A percentile compares a stretch with the other conserved stretches of the same genome.
phyloP scores from a whole-genome alignment of 1,140 invertebrate species.

The Caenorhabditis briggsae region DNA sequence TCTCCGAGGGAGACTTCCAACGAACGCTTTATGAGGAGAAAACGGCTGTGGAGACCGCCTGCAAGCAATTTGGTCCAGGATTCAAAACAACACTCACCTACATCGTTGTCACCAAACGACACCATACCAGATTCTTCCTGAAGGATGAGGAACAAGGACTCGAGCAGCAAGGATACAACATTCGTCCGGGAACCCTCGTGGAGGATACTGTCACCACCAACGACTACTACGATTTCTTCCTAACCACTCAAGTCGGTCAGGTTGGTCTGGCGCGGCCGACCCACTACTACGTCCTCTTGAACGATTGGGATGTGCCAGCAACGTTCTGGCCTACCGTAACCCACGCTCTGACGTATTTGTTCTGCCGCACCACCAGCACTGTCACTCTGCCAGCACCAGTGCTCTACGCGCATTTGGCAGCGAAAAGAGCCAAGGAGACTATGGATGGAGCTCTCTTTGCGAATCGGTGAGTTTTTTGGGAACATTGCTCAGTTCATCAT shows the following conservation, averaged over 20 bases:
- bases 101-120: slow-evolving; percentile 57
- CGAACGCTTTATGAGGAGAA: slow-evolving; percentile 55
- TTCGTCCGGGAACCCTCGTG: slow-evolving; percentile 42
- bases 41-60: neutral
- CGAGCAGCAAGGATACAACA: neutral
- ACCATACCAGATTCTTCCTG: slow-evolving; percentile 58
- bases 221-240: slow-evolving; percentile 57
- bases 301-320: neutral
- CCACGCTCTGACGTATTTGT: slow-evolving; percentile 15
- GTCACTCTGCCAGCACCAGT: slow-evolving; percentile 47
- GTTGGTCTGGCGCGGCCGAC: slow-evolving; percentile 10
- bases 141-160: neutral
- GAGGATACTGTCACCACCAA: slow-evolving; percentile 31
- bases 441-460: slow-evolving; percentile 1
- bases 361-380: slow-evolving; percentile 16
- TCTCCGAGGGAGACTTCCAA: slow-evolving; percentile 55
- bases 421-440: slow-evolving; percentile 57
- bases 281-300: slow-evolving; percentile 53
- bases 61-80: neutral
- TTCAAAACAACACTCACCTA: slow-evolving; percentile 49
- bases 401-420: slow-evolving; percentile 56
- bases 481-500: too few relatives aligned
- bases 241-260: neutral
- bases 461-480: neutral
- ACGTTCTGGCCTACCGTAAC: slow-evolving; percentile 33